phyloP scores from a whole-genome alignment of 2,888 invertebrate species.

The Gastrophysa polygoni region DNA sequence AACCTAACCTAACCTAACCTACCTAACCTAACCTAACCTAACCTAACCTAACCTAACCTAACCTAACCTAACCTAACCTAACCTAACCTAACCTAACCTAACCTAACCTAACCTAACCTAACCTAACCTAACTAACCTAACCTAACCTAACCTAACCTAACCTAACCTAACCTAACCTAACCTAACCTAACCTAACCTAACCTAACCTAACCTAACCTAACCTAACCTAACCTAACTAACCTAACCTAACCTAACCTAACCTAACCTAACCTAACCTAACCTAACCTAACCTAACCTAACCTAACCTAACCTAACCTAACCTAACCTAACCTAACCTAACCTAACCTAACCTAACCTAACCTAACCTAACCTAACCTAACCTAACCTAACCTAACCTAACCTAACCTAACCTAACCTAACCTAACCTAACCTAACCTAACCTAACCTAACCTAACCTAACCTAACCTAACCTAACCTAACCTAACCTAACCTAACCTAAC shows the following conservation, averaged over 20 bases:
- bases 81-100: conserved; percentile 28
- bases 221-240: conserved; percentile 17
- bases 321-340: too few species aligned
- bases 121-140: conserved; percentile 24
- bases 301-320: background rate
- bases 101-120: conserved; percentile 29
- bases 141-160: conserved; percentile 2
- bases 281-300: conserved; percentile 8
- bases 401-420: too few species aligned
- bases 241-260: conserved; percentile 5
- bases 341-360: too few species aligned
- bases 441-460: too few species aligned
- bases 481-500: too few species aligned
- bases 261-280: conserved; percentile 9
- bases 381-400: too few species aligned
- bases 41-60: conserved; percentile 7
- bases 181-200: conserved; percentile 9
- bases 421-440: too few species aligned
- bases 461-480: too few species aligned
- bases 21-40: conserved; percentile 29
- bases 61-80: conserved; percentile 31
- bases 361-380: too few species aligned
- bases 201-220: conserved; percentile 6
- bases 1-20: too few species aligned
- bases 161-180: conserved; percentile 17